A percentile compares a stretch with the other conserved stretches of the same genome.
phyloP scores from a whole-genome alignment of 2,888 invertebrate species.

The Macrosoma leucophasiata region DNA sequence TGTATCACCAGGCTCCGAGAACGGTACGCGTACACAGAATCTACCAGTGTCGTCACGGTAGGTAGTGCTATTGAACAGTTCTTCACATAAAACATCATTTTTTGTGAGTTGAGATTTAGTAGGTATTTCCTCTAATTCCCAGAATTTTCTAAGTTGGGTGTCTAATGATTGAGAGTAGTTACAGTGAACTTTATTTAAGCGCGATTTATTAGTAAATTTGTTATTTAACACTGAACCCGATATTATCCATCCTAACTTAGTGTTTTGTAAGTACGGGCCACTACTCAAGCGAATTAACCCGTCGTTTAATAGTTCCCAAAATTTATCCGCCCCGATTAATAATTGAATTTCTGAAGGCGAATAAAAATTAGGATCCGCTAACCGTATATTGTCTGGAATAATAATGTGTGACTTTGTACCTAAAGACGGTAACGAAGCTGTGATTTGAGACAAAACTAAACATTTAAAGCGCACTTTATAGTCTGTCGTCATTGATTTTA shows the following conservation, averaged over 20 bases:
- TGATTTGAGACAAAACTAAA: slow-evolving; percentile 14
- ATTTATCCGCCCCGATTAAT: slow-evolving; percentile 21
- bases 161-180: slow-evolving; percentile 15
- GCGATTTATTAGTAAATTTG: slow-evolving; percentile 4
- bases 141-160: slow-evolving; percentile 18
- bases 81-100: slow-evolving; percentile 19
- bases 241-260: slow-evolving; percentile 24
- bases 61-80: slow-evolving; percentile 17
- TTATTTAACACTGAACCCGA: slow-evolving; percentile 15
- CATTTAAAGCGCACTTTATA: slow-evolving; percentile 20
- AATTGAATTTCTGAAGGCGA: slow-evolving; percentile 16
- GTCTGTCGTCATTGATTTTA: slow-evolving; percentile 14
- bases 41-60: slow-evolving; percentile 17
- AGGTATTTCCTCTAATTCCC: slow-evolving; percentile 21
- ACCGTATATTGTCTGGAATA: slow-evolving; percentile 13
- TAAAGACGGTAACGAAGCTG: slow-evolving; percentile 11
- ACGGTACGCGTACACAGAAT: slow-evolving; percentile 23
- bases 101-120: slow-evolving; percentile 3
- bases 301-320: slow-evolving; percentile 21
- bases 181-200: slow-evolving; percentile 11
- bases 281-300: slow-evolving; percentile 18
- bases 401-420: slow-evolving; percentile 6
- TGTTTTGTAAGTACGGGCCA: slow-evolving; percentile 22
- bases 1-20: slow-evolving; percentile 14
- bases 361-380: slow-evolving; percentile 23